Percentiles rank a stretch among this genome's conserved stretches.
Evolutionary conservation across 1,140 invertebrate genomes (phyloP).

Genomic region (Zeugodacus cucurbitae): DNA sequence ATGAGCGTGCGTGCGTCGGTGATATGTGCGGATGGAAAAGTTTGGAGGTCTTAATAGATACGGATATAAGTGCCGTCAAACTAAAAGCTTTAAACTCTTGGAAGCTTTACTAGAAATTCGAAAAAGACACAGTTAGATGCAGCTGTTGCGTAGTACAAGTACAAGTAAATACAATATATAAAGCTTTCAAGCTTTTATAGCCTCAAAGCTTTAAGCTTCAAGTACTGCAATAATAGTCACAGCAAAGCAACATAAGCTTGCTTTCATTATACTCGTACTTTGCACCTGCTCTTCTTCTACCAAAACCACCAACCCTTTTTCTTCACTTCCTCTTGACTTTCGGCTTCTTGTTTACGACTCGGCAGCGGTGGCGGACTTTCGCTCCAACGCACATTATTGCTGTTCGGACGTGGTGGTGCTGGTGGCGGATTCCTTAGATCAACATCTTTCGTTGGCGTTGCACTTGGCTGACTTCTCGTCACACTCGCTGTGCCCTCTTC

Average conservation of each 20-base stretch:
- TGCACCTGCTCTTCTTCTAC: neutral
- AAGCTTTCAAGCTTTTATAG: no score
- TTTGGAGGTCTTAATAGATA: neutral
- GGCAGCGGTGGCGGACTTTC: conserved; percentile 9
- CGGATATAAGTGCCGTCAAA: neutral
- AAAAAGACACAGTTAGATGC: neutral
- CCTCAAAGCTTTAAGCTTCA: neutral
- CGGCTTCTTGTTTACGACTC: neutral
- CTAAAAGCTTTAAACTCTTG: neutral
- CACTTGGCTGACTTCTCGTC: neutral
- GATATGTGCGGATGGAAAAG: neutral
- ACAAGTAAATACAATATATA: no score
- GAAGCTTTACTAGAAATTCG: neutral
- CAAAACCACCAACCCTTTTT: conserved; percentile 23
- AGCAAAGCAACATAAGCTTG: neutral
- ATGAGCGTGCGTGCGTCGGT: neutral
- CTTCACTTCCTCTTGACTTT: neutral
- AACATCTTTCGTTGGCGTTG: neutral
- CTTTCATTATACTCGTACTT: neutral
- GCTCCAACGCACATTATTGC: neutral
- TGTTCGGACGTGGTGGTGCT: neutral
- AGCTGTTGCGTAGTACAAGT: neutral
- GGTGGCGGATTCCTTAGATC: neutral
- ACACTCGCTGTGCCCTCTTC: neutral
- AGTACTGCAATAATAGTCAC: neutral